Base-by-base conservation (phyloP, 1,140 invertebrate genomes). In the Coptotermes formosanus region DNA sequence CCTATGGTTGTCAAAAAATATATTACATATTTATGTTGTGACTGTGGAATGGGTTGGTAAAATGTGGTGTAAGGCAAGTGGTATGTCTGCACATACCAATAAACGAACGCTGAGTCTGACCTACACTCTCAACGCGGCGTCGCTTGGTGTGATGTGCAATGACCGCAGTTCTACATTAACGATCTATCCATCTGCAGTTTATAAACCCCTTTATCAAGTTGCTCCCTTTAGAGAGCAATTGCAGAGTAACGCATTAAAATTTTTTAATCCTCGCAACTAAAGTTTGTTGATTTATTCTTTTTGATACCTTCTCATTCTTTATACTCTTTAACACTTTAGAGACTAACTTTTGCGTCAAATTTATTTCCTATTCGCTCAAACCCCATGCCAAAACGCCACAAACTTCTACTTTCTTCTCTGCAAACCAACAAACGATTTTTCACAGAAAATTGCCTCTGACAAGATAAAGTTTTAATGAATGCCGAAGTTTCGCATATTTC, bases 371-470 rank as follows among this genome's bases (percentile, higher is more conserved):
- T 55, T 55, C 19, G 14, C 30, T 75, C 4, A 75, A 14, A 3
- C 59, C n/a, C 64, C 64, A 25, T 7, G n/a, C n/a, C 64, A 75
- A 3, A 9, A 4, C 64, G 64, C n/a, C 64, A 75, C 30, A 30
- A 75, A 30, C 25, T 75, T 75, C 14, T 75, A 30, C 25, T 8
- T 75, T n/a, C 64, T 25, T 25, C 64, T 75, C n/a, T 75, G 2
- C 25, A 30, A 75, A 75, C 0, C 30, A 75, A 30, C n/a, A 75
- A 75, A 75, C 64, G 30, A 75, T 75, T 75, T 75, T n/a, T 75
- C 64, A 75, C 59, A 75, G 64, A 75, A 75, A 75, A 75, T 75
- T 25, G 64, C 25, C n/a, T 75, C 64, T 75, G 64, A 75, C 64
- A 75, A 75, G 25, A 75, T 30, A 75, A 75, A 75, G 25, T 75